phyloP scores from a whole-genome alignment of 1,140 invertebrate species.

The Scylla paramamosain region DNA sequence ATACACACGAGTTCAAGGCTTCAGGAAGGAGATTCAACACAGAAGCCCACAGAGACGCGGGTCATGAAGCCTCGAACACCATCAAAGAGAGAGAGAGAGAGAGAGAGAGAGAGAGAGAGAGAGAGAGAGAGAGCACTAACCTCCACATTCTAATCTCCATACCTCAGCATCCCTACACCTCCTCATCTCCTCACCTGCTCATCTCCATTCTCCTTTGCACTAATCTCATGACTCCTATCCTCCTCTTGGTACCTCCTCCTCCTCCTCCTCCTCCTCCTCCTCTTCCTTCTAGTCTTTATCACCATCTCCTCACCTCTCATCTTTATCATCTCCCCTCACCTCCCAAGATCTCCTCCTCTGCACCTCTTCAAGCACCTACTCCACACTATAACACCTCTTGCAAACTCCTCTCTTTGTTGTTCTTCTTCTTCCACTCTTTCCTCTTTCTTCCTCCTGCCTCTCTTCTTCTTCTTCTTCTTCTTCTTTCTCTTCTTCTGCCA shows the following conservation, averaged over 20 bases:
- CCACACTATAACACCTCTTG: not conserved
- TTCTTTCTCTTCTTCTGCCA: slow-evolving; percentile 47
- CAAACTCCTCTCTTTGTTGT: slow-evolving; percentile 24
- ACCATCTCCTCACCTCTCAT: not conserved
- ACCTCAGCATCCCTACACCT: no score
- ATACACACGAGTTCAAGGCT: no score
- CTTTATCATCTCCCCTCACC: not conserved
- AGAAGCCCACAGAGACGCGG: no score
- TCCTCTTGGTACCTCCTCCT: not conserved
- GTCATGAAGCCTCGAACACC: no score
- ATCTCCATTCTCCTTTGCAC: not conserved
- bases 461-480: slow-evolving; percentile 56
- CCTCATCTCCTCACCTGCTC: slow-evolving; percentile 2
- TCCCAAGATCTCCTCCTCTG: not conserved
- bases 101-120: no score
- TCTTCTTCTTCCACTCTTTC: not conserved
- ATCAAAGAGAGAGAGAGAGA: no score
- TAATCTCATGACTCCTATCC: not conserved
- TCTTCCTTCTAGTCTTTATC: not conserved
- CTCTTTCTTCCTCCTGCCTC: slow-evolving; percentile 38
- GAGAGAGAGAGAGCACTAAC: no score
- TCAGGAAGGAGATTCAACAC: no score
- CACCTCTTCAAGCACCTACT: not conserved
- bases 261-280: slow-evolving; percentile 9
- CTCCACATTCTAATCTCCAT: not conserved